These are phyloP conservation scores for Rutpela maculata DNA, from an alignment of 2,888 invertebrate species.

Conservation along the genomic window DNA sequence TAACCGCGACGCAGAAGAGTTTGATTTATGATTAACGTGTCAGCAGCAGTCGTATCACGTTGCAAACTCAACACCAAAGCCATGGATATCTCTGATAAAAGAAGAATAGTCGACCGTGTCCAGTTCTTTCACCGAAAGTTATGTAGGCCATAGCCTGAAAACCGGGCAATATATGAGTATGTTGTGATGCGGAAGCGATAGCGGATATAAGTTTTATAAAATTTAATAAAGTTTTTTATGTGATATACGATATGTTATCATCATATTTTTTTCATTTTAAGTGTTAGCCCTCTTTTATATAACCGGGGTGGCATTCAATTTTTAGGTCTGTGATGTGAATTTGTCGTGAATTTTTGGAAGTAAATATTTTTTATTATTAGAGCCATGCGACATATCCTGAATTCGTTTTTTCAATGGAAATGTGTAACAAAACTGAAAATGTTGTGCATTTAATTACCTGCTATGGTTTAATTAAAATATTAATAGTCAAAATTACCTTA, in stretches of 20 bases:
- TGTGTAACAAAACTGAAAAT: no score
- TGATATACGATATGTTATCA: not conserved
- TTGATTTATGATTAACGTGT: constrained; percentile 51
- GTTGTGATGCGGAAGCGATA: constrained; percentile 20
- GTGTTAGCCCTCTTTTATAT: not conserved
- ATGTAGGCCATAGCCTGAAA: constrained; percentile 1
- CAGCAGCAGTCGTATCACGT: constrained; percentile 47
- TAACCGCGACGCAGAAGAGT: constrained; percentile 38
- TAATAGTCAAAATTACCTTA: no score
- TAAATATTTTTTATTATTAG: no score
- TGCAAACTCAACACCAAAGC: constrained; percentile 40
- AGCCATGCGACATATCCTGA: no score
- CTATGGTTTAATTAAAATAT: no score
- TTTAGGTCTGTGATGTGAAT: not conserved
- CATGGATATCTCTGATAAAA: constrained; percentile 22
- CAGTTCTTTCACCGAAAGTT: constrained; percentile 9
- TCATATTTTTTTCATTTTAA: constrained; percentile 2
- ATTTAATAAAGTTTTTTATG: constrained; percentile 21
- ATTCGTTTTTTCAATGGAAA: no score
- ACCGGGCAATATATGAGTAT: constrained; percentile 13
- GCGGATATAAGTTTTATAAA: constrained; percentile 16
- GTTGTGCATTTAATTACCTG: no score
- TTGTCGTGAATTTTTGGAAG: not conserved
- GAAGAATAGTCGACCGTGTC: constrained; percentile 17
- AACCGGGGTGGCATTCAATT: not conserved